These are phyloP conservation scores for Loxodonta africana DNA, from an alignment of 2,113 vertebrate genomes.

Conservation along the genomic window DNA sequence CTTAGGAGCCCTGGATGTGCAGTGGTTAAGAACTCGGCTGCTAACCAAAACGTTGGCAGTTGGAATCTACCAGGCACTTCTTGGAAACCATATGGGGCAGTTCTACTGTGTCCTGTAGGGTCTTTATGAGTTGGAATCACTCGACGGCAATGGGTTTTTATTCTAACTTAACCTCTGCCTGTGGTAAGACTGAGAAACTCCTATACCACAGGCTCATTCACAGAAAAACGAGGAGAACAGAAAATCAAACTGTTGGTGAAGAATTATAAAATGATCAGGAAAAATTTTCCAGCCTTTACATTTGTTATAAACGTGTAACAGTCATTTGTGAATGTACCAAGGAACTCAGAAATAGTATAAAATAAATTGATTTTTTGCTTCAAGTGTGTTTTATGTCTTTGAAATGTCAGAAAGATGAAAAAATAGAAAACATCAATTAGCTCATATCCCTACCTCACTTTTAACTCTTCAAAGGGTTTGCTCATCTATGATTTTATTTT, in stretches of 20 bases:
- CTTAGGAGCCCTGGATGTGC: background rate
- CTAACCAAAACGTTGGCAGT: too few relatives aligned
- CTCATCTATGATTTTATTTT: background rate
- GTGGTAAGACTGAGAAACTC: background rate
- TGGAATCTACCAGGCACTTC: too few relatives aligned
- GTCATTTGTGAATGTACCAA: background rate
- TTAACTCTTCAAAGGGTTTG: background rate
- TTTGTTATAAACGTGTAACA: background rate
- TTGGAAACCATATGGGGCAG: too few relatives aligned
- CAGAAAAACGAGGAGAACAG: background rate
- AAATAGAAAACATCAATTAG: background rate
- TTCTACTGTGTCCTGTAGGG: too few relatives aligned
- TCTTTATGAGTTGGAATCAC: too few relatives aligned
- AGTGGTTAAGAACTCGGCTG: too few relatives aligned
- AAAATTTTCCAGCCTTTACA: background rate
- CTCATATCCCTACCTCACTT: background rate
- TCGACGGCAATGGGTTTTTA: background rate
- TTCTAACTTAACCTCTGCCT: background rate
- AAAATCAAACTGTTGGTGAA: background rate
- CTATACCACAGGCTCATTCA: background rate
- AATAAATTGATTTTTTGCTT: constrained; percentile 30
- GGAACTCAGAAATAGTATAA: constrained; percentile 24
- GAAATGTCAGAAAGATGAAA: background rate
- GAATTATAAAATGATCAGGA: constrained; percentile 13
- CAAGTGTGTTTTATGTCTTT: background rate